phyloP scores from a whole-genome alignment of 2,888 invertebrate species.

The Drosophila tripunctata region DNA sequence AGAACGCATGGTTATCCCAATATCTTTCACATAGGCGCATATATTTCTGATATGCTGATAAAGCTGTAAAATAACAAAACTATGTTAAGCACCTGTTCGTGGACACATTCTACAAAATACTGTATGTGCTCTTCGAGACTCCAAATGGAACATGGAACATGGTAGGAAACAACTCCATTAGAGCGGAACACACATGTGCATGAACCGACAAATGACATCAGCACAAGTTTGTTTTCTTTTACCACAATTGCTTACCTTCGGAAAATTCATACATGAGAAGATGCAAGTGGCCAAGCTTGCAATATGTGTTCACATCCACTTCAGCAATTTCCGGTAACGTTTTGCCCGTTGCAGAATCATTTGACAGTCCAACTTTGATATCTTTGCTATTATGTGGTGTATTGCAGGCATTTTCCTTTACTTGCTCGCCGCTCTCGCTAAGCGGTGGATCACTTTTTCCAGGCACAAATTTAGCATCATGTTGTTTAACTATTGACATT shows the following conservation, averaged over 20 bases:
- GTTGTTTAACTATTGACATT: constrained; percentile 83
- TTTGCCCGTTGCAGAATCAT: constrained; percentile 45
- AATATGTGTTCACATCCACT: constrained; percentile 94
- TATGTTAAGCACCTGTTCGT: background rate
- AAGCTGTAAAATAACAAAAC: constrained; percentile 87
- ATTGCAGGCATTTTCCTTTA: constrained; percentile 43
- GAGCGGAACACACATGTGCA: background rate
- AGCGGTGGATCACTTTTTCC: constrained; percentile 26
- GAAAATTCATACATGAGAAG: constrained; percentile 95
- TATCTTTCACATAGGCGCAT: constrained; percentile 90
- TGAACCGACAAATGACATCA: background rate
- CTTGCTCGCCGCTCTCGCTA: constrained; percentile 26
- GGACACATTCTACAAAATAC: background rate
- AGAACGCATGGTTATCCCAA: constrained; percentile 95
- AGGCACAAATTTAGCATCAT: constrained; percentile 44
- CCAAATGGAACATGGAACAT: no score
- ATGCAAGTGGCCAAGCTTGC: constrained; percentile 98
- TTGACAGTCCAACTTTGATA: constrained; percentile 26
- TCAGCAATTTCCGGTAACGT: constrained; percentile 67
- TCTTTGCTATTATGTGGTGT: constrained; percentile 7
- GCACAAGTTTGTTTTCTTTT: background rate
- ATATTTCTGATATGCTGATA: constrained; percentile 98
- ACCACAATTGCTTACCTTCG: constrained; percentile 89
- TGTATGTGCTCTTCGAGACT: no score
- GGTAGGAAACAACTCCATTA: no score